phyloP scores from a whole-genome alignment of 2,113 vertebrate species.

The Cromileptes altivelis region DNA sequence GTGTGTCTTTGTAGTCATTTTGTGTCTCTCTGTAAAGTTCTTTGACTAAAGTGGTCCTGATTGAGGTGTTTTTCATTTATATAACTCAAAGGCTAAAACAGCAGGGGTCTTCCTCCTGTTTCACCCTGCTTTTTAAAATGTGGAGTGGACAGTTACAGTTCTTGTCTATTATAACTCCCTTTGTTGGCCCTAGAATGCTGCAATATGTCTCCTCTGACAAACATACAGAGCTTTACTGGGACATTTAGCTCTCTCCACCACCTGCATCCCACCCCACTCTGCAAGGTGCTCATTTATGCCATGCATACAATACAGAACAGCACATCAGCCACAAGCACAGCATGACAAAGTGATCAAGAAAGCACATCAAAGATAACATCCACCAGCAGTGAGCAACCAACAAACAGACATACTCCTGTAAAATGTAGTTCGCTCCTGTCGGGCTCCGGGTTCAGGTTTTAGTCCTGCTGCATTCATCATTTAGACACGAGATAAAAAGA shows the following conservation, averaged over 20 bases:
- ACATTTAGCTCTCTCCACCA: background rate
- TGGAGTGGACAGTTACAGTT: background rate
- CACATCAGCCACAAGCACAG: background rate
- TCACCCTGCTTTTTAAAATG: background rate
- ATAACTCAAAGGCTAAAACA: background rate
- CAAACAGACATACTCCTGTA: background rate
- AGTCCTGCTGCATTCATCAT: background rate
- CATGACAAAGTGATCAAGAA: background rate
- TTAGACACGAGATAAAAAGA: background rate
- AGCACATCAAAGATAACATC: background rate
- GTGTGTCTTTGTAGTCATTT: too few relatives aligned
- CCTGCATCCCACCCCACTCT: background rate
- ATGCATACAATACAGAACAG: background rate
- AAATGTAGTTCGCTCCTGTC: background rate
- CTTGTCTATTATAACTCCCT: background rate
- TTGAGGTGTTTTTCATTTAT: background rate
- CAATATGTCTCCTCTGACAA: background rate
- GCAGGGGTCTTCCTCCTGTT: background rate
- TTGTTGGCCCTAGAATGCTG: background rate
- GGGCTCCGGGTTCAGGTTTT: background rate
- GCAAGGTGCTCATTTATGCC: background rate
- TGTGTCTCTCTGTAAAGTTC: too few relatives aligned
- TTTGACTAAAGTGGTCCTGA: too few relatives aligned
- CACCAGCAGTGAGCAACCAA: background rate
- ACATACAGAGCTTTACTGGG: background rate